Evolutionary conservation across 1,140 invertebrate genomes (phyloP).

Genomic region (Neodiprion virginianus): DNA sequence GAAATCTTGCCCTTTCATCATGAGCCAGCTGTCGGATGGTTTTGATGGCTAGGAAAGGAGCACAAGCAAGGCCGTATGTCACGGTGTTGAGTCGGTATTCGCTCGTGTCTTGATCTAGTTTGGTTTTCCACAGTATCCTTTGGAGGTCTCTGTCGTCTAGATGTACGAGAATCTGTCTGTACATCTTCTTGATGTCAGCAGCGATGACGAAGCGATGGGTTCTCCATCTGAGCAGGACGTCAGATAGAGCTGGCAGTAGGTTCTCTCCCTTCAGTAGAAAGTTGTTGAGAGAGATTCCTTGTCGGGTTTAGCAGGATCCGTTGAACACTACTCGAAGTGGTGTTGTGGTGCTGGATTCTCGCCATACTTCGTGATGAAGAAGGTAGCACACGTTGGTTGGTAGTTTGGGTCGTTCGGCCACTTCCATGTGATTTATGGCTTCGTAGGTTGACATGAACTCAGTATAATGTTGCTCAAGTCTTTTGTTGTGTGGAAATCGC

Average conservation of each 20-base stretch:
- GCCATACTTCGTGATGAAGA: slow-evolving; percentile 26
- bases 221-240: no score
- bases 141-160: no score
- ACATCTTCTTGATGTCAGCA: no score
- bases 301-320: not conserved
- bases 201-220: no score
- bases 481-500: not conserved
- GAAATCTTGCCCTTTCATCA: slow-evolving; percentile 30
- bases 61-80: no score
- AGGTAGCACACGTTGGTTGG: no score
- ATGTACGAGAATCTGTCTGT: no score
- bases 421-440: no score
- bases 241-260: not conserved
- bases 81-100: no score
- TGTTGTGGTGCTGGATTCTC: not conserved
- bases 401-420: no score
- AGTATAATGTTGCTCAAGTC: slow-evolving; percentile 12
- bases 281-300: slow-evolving; percentile 13
- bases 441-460: slow-evolving; percentile 19
- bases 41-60: not conserved
- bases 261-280: slow-evolving; percentile 14
- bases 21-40: slow-evolving; percentile 19
- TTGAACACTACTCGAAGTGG: not conserved
- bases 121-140: no score
- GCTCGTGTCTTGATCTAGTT: no score